Evolutionary conservation across 1,140 invertebrate genomes (phyloP), one percentile per base, ranked within the genome.

Genomic region (Brachionus asplanchnoidis): DNA sequence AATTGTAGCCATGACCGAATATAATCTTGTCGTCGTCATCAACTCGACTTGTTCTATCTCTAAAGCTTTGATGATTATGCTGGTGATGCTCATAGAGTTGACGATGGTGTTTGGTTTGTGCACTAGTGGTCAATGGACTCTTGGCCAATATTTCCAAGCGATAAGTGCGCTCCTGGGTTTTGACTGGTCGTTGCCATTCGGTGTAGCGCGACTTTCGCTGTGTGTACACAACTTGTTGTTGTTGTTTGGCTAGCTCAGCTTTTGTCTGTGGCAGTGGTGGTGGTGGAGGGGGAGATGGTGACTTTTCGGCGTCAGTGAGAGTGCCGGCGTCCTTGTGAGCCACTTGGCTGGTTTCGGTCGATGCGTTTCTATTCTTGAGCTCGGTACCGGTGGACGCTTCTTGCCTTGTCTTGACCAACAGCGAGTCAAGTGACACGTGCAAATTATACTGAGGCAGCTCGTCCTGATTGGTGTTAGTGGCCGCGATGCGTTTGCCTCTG

Each of bases 381-480:
- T 82, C 79, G 32, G 79, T 82, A 6, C 7, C 53, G 3, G 79
- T 82, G 8, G 79, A 65, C 26, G 79, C 79, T 44, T 82, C 79
- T 60, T 46, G 50, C 12, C 32, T 12, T 7, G n/a, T 20, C 32
- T 82, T 82, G 32, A 82, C 42, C 26, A 65, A 26, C 14, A 82
- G 40, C 20, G 79, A 82, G 42, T 82, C 79, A 2, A 82, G 20
- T 5, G 79, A 82, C n/a, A 82, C 79, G 40, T 82, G 79, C 17
- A 82, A 26, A 40, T 82, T 82, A 23, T 82, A 82, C 23, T 82
- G 79, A 20, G 79, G 79, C 53, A 82, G 65, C 44, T 82, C 79
- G 40, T 82, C 79, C n/a, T 60, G 50, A 66, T 65, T 65, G 12
- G 79, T 82, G 26, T 82, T 82, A n/a, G 79, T 82, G 7, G 79